A percentile compares a stretch with the other conserved stretches of the same genome.
Conservation (phyloP, 2,113 vertebrate genomes). For the Spheniscus mendiculus region DNA sequence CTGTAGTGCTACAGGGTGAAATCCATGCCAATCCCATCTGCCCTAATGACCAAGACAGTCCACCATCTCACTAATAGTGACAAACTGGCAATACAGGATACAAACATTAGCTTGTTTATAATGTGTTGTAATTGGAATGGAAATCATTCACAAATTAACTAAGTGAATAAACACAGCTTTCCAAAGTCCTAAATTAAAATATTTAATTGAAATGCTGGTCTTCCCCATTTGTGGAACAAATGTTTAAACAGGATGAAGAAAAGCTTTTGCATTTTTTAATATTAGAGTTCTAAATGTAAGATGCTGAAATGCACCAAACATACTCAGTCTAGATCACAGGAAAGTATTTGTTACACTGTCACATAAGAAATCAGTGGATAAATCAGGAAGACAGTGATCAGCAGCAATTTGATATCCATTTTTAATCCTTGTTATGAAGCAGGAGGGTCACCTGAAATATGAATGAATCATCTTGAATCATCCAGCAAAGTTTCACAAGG, state of each 20-base stretch:
- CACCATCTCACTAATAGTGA: neutral
- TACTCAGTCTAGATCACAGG: neutral
- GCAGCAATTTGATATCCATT: neutral
- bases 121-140: neutral
- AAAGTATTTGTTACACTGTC: neutral
- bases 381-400: neutral
- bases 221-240: neutral
- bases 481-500: neutral
- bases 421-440: neutral
- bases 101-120: neutral
- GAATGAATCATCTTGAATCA: neutral
- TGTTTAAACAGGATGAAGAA: neutral
- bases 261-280: conserved; percentile 25
- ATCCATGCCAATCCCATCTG: neutral
- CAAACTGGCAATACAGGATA: neutral
- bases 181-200: conserved; percentile 22
- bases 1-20: neutral
- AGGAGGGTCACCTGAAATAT: neutral
- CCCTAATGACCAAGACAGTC: neutral
- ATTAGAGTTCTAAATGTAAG: neutral
- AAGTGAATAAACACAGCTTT: conserved; percentile 29
- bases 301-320: neutral
- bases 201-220: neutral
- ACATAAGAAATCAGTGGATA: neutral
- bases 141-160: conserved; percentile 8